Percentiles rank a stretch among this genome's conserved stretches.
phyloP scores from a whole-genome alignment of 2,113 vertebrate species.

The Geococcyx californianus region DNA sequence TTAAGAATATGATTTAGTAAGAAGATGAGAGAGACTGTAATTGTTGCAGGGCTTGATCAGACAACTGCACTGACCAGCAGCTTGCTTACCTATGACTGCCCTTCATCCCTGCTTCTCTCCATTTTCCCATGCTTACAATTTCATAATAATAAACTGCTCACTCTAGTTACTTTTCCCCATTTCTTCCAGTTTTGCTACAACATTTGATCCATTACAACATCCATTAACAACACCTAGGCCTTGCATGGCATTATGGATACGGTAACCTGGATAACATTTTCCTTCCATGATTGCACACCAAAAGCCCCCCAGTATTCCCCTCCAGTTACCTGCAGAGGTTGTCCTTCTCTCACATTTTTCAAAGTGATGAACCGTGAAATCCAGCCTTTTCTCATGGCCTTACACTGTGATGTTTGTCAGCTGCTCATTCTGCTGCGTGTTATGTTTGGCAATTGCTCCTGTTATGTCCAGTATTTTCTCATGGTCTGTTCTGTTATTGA shows the following conservation, averaged over 20 bases:
- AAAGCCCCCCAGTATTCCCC: neutral
- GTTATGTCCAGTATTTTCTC: neutral
- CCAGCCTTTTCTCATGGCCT: neutral
- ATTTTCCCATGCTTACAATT: neutral
- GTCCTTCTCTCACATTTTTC: neutral
- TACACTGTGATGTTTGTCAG: neutral
- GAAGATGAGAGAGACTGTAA: neutral
- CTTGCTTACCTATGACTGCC: neutral
- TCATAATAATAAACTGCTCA: neutral
- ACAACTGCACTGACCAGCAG: neutral
- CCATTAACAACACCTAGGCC: too few species aligned
- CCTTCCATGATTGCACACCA: neutral
- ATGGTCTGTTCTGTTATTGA: neutral
- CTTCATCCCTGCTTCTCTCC: neutral
- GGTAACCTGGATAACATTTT: neutral
- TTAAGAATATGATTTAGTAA: neutral
- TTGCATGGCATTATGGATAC: neutral
- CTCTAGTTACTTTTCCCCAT: neutral
- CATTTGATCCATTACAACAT: neutral
- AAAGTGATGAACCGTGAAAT: neutral
- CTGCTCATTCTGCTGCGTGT: neutral
- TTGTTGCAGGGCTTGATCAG: neutral
- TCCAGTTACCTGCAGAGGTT: neutral
- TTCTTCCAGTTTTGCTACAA: neutral
- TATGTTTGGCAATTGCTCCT: neutral